A percentile compares a stretch with the other conserved stretches of the same genome.
phyloP scores from a whole-genome alignment of 1,140 invertebrate genomes.

The Nomia melanderi region DNA sequence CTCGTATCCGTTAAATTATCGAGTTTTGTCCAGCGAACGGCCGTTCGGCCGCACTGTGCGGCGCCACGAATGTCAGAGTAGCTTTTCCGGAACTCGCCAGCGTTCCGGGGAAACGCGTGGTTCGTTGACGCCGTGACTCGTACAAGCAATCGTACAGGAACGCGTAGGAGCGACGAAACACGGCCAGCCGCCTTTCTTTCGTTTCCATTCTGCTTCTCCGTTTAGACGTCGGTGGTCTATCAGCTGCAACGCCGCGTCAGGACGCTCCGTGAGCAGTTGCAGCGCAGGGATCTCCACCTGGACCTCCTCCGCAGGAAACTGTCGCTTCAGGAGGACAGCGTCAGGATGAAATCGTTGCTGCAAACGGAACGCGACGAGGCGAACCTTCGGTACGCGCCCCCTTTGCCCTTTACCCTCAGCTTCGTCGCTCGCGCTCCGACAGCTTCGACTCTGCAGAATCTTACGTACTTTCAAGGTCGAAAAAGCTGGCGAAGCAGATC shows the following conservation, averaged over 20 bases:
- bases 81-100: too few species aligned
- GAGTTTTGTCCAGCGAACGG: too few species aligned
- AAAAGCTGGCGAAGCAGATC: conserved; percentile 89
- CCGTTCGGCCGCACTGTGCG: too few species aligned
- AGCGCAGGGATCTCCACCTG: conserved; percentile 94
- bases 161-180: too few species aligned
- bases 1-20: too few species aligned
- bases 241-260: conserved; percentile 90
- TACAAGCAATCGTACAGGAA: too few species aligned
- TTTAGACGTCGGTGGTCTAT: conserved; percentile 90
- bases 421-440: not conserved
- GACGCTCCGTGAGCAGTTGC: conserved; percentile 92
- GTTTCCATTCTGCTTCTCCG: conserved; percentile 11
- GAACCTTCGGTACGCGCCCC: conserved; percentile 81
- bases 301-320: conserved; percentile 93
- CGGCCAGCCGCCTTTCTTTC: not conserved
- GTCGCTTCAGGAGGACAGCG: conserved; percentile 89
- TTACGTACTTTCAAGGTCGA: conserved; percentile 78
- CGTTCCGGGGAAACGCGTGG: too few species aligned
- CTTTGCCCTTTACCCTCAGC: too few species aligned
- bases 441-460: too few species aligned
- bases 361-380: conserved; percentile 89
- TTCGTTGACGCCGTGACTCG: too few species aligned
- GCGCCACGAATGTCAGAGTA: too few species aligned
- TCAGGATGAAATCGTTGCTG: conserved; percentile 84